These are phyloP conservation scores for Amphiduros pacificus DNA, from an alignment of 2,888 invertebrate species.

Conservation along the genomic window DNA sequence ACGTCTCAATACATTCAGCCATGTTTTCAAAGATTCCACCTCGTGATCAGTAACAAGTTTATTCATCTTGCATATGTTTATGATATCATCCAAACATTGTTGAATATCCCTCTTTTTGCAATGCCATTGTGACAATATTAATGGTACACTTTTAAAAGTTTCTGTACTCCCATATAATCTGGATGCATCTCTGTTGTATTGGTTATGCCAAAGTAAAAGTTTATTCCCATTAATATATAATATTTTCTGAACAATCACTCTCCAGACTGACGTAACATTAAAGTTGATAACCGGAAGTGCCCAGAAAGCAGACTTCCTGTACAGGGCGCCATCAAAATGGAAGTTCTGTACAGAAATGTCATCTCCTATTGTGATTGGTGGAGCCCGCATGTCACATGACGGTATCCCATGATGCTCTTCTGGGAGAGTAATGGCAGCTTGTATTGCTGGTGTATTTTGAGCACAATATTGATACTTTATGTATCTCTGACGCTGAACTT, in stretches of 20 bases:
- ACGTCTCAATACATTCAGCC: too few species aligned
- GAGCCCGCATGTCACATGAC: slow-evolving; percentile 11
- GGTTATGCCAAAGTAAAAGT: neutral
- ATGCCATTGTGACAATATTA: too few species aligned
- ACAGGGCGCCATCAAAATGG: slow-evolving; percentile 5
- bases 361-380: slow-evolving; percentile 14
- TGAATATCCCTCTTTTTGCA: too few species aligned
- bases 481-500: too few species aligned
- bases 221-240: neutral
- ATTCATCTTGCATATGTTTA: too few species aligned
- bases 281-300: slow-evolving; percentile 5
- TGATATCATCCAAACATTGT: too few species aligned
- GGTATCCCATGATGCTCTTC: neutral
- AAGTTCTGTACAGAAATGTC: neutral
- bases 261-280: neutral
- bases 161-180: too few species aligned
- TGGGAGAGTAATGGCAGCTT: neutral
- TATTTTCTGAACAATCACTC: neutral
- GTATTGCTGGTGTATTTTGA: neutral
- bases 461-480: neutral
- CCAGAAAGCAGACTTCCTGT: slow-evolving; percentile 17
- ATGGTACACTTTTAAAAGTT: too few species aligned
- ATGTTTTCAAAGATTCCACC: too few species aligned
- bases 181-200: too few species aligned
- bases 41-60: too few species aligned